phyloP scores from a whole-genome alignment of 2,113 vertebrate species.

The Eira barbara region DNA sequence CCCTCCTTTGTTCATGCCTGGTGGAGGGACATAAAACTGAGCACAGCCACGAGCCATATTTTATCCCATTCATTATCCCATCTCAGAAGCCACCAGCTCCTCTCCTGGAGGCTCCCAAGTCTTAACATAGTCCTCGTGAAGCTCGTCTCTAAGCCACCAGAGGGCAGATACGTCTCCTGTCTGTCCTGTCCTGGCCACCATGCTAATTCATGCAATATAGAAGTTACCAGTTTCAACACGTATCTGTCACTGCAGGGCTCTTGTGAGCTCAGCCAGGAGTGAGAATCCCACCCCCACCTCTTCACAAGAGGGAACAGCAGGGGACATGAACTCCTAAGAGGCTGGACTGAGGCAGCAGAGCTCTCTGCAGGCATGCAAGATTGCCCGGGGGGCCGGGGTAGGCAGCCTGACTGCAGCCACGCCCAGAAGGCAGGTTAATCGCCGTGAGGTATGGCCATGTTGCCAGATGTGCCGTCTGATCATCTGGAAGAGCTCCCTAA shows the following conservation, averaged over 20 bases:
- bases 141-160: background rate
- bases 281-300: accelerated
- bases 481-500: background rate
- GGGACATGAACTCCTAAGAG: background rate
- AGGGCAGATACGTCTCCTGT: background rate
- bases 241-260: background rate
- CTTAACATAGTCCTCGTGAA: background rate
- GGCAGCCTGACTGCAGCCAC: background rate
- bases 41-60: background rate
- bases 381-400: background rate
- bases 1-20: conserved; percentile 95
- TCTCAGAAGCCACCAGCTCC: background rate
- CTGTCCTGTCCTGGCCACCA: background rate
- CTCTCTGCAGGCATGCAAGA: background rate
- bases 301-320: background rate
- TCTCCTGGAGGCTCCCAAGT: background rate
- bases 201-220: background rate
- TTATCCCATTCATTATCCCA: too few relatives aligned
- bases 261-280: background rate
- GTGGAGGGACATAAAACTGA: background rate
- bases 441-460: background rate
- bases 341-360: background rate
- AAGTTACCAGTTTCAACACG: background rate
- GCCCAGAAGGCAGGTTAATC: background rate
- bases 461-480: background rate